Base-by-base conservation (phyloP, 2,113 vertebrate species). In the Spea bombifrons region DNA sequence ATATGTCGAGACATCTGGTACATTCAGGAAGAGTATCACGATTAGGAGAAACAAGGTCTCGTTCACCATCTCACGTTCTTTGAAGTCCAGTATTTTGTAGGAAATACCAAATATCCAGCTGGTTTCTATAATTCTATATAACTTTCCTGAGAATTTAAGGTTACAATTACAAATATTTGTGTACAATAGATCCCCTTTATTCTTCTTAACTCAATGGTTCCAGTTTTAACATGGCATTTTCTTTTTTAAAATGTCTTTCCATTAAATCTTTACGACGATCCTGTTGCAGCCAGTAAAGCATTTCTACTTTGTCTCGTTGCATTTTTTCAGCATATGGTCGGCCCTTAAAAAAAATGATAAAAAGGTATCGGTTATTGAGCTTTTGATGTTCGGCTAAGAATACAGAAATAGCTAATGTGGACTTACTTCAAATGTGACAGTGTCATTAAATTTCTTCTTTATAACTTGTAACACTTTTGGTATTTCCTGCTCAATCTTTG, bases 231-330 rank as follows among this genome's bases (percentile, higher is more conserved):
- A 43, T 30, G 4, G 30, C 5, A n/a, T 48, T 70, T 64, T 80
- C 61, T 66, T 71, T 78, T 65, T 78, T 63, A 15, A 67, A 13
- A 67, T 73, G 43, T 8, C 46, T 67, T 65, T 67, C 63, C 15
- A 79, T 47, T 66, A 79, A 17, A 55, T 44, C 16, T 79, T 73
- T 16, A 4, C 91, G 82, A 0, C 90, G 83, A 50, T 84, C 82
- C 75, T 94, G 91, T 75, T 93, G 91, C 64, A 94, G 83, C 90
- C 92, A 91, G 71, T 91, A 93, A 0, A 94, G 88, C 92, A 94
- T 93, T 84, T 94, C 92, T 64, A 88, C 88, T 45, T 83, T 86
- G 78, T 93, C 92, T 57, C 82, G 83, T 4, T 89, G 86, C 88
- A 93, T 91, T 81, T 94, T 92, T 61, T 91, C 88, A 66, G 83